Percentiles rank a stretch among this genome's conserved stretches.
These are phyloP conservation scores for Eupelmus urozonus DNA, from an alignment of 2,888 invertebrate genomes.

Conservation along the genomic window DNA sequence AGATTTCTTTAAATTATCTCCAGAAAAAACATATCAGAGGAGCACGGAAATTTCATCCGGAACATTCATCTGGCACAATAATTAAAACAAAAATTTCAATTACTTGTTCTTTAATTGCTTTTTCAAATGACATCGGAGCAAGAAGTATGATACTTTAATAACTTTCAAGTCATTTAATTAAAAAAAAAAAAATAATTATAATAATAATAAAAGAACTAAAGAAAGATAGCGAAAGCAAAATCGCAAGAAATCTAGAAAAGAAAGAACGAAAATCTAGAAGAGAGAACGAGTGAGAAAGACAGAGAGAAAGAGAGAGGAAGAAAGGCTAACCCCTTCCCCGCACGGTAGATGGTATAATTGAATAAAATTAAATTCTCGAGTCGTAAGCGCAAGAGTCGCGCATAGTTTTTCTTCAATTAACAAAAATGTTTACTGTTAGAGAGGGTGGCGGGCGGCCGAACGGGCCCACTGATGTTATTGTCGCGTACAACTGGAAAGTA, in stretches of 20 bases:
- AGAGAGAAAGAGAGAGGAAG: not conserved
- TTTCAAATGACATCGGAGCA: conserved; percentile 27
- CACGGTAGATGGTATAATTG: conserved; percentile 44
- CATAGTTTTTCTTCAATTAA: conserved; percentile 57
- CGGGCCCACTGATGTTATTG: conserved; percentile 38
- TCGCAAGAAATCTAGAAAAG: too few relatives aligned
- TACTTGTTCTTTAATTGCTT: conserved; percentile 35
- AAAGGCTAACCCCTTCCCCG: conserved; percentile 24
- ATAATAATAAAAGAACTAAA: conserved; percentile 1
- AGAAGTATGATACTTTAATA: conserved; percentile 41
- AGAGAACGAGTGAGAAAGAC: not conserved
- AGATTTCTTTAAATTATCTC: conserved; percentile 1
- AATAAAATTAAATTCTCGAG: conserved; percentile 57
- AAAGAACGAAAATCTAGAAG: too few relatives aligned
- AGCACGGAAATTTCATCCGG: not conserved
- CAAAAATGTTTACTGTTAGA: conserved; percentile 48
- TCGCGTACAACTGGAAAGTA: conserved; percentile 52
- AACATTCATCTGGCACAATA: not conserved
- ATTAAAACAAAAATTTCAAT: conserved; percentile 43
- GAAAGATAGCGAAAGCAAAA: too few relatives aligned
- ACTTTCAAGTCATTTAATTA: conserved; percentile 46
- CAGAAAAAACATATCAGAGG: too few relatives aligned
- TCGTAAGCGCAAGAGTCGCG: conserved; percentile 13
- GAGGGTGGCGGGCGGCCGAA: too few relatives aligned
- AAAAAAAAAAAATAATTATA: conserved; percentile 34